Evolutionary conservation across 1,140 invertebrate species (phyloP).

Genomic region (silkworm (Bombyx mori)): DNA sequence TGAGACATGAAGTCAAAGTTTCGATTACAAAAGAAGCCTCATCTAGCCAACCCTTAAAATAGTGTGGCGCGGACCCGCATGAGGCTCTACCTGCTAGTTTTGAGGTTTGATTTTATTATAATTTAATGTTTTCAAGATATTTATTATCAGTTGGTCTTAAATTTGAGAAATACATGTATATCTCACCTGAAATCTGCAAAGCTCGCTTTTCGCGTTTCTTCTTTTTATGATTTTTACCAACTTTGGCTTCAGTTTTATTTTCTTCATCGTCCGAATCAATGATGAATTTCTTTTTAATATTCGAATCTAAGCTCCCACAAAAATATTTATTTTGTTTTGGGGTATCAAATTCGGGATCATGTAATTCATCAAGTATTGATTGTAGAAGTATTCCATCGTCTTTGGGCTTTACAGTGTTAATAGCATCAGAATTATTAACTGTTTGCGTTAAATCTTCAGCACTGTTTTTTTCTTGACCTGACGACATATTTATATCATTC

Average conservation of each 20-base stretch:
- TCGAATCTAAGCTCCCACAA: constrained; percentile 16
- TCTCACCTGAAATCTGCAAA: constrained; percentile 53
- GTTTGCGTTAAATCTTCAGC: too few species aligned
- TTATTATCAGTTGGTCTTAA: too few species aligned
- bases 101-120: too few species aligned
- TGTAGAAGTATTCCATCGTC: constrained; percentile 27
- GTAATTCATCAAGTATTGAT: constrained; percentile 52
- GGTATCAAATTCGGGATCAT: constrained; percentile 40
- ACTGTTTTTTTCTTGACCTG: too few species aligned
- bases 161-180: background rate
- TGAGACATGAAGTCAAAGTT: too few species aligned
- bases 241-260: constrained; percentile 26
- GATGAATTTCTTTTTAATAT: constrained; percentile 46
- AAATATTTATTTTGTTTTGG: constrained; percentile 48
- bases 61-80: too few species aligned
- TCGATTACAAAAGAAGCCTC: too few species aligned
- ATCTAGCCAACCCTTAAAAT: too few species aligned
- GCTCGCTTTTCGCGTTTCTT: constrained; percentile 46
- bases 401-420: background rate
- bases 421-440: too few species aligned
- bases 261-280: constrained; percentile 72
- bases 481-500: too few species aligned
- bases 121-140: too few species aligned
- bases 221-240: constrained; percentile 49
- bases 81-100: too few species aligned